A percentile compares a stretch with the other conserved stretches of the same genome.
phyloP scores from a whole-genome alignment of 2,113 vertebrate genomes.

The Phocoena sinus region DNA sequence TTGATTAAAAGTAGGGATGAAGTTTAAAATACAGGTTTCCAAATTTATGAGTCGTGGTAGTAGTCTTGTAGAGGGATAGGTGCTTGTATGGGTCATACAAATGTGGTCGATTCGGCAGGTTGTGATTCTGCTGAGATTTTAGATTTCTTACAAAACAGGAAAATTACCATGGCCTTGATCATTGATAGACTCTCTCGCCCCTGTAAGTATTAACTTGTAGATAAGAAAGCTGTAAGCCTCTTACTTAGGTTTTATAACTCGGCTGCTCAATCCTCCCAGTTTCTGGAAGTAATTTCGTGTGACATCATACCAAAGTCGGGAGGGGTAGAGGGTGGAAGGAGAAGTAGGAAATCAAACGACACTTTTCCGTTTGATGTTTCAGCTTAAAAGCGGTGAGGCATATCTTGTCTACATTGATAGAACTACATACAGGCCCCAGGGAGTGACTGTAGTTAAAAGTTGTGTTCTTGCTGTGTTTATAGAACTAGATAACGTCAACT shows the following conservation, averaged over 20 bases:
- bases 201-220: not conserved
- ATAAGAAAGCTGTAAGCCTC: slow-evolving; percentile 33
- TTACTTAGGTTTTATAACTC: slow-evolving; percentile 48
- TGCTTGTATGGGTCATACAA: accelerated
- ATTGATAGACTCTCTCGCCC: not conserved
- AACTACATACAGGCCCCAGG: slow-evolving; percentile 18
- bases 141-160: slow-evolving; percentile 38
- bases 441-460: slow-evolving; percentile 55
- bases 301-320: slow-evolving; percentile 17
- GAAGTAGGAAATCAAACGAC: slow-evolving; percentile 9
- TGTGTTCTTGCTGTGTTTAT: slow-evolving; percentile 6
- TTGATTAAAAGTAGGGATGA: not conserved
- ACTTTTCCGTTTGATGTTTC: slow-evolving; percentile 45
- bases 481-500: slow-evolving; percentile 50
- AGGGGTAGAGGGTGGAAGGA: not conserved
- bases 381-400: slow-evolving; percentile 44
- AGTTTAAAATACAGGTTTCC: not conserved
- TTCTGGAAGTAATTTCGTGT: slow-evolving; percentile 68
- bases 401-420: slow-evolving; percentile 25
- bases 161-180: slow-evolving; percentile 12
- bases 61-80: not conserved
- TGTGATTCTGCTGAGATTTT: not conserved
- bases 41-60: not conserved
- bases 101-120: not conserved
- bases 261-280: slow-evolving; percentile 25